These are phyloP conservation scores for Melanotaenia boesemani DNA, from an alignment of 2,797 vertebrate genomes.

Conservation along the genomic window DNA sequence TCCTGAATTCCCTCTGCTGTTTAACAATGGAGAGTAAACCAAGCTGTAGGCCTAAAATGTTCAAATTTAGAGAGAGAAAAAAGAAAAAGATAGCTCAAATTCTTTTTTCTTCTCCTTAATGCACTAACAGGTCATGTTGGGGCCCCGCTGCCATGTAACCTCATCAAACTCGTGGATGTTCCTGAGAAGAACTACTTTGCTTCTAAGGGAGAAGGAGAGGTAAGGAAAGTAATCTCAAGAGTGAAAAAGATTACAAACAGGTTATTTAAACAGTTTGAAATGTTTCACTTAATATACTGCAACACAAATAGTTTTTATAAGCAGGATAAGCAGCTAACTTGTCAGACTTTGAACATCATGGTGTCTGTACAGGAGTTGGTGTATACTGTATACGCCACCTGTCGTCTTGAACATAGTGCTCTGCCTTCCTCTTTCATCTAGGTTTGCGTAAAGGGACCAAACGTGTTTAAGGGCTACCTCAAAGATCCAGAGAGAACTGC, in stretches of 20 bases:
- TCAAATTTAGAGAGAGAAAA: not conserved
- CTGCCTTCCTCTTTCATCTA: constrained; percentile 58
- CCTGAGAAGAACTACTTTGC: constrained; percentile 98
- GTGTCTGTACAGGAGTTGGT: not conserved
- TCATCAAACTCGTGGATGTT: constrained; percentile 94
- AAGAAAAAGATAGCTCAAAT: not conserved
- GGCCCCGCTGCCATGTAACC: constrained; percentile 95
- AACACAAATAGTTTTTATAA: not conserved
- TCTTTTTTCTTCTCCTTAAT: constrained; percentile 1
- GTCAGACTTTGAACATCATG: not conserved
- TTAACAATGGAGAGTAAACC: not conserved
- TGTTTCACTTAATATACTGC: not conserved
- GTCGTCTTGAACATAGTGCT: not conserved
- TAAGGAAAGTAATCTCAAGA: constrained; percentile 52
- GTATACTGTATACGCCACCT: not conserved
- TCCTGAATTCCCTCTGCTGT: not conserved
- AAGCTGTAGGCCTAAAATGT: not conserved
- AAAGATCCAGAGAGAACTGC: constrained; percentile 92
- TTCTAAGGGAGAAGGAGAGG: constrained; percentile 96
- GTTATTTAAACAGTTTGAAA: not conserved
- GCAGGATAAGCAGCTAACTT: not conserved
- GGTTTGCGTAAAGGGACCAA: constrained; percentile 98
- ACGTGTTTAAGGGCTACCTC: constrained; percentile 98
- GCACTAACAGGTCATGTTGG: constrained; percentile 91
- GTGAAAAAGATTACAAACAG: not conserved